Conservation (phyloP, 2,888 invertebrate species). For the Merodon equestris region DNA sequence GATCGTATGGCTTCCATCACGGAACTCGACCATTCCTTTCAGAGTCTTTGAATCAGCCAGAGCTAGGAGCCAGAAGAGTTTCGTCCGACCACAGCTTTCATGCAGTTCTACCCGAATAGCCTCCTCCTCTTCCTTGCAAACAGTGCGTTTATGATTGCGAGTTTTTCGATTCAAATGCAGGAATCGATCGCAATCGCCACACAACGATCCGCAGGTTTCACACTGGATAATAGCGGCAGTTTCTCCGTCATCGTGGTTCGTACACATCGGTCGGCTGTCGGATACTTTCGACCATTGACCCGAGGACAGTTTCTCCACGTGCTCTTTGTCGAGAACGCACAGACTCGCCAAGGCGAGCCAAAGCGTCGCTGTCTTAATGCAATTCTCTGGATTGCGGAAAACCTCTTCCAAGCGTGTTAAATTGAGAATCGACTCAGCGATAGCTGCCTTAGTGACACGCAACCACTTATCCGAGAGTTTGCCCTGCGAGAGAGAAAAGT, state of each 20-base stretch:
- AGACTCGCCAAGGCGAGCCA: constrained; percentile 97
- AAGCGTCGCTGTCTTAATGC: constrained; percentile 89
- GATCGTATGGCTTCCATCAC: constrained; percentile 83
- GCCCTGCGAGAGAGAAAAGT: constrained; percentile 87
- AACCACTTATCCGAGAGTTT: constrained; percentile 93
- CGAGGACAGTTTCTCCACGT: constrained; percentile 89
- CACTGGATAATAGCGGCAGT: constrained; percentile 96
- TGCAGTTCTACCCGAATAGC: constrained; percentile 98
- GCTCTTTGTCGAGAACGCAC: constrained; percentile 94
- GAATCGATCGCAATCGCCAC: constrained; percentile 97
- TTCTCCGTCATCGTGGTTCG: constrained; percentile 97
- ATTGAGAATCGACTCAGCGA: constrained; percentile 91
- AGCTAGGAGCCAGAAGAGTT: constrained; percentile 96
- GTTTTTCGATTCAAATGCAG: constrained; percentile 94
- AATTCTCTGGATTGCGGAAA: constrained; percentile 86
- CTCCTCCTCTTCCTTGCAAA: constrained; percentile 96
- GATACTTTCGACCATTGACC: constrained; percentile 87
- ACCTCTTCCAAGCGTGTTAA: constrained; percentile 89
- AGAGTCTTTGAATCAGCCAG: constrained; percentile 95
- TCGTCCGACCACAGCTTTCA: constrained; percentile 96
- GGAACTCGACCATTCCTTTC: constrained; percentile 94
- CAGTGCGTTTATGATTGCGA: constrained; percentile 87
- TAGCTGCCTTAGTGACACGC: constrained; percentile 90
- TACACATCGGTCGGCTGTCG: constrained; percentile 88
- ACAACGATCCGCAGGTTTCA: constrained; percentile 93